A percentile compares a stretch with the other conserved stretches of the same genome.
Evolutionary conservation across 2,888 invertebrate genomes (phyloP).

Genomic region (Oxystoma pomonae): DNA sequence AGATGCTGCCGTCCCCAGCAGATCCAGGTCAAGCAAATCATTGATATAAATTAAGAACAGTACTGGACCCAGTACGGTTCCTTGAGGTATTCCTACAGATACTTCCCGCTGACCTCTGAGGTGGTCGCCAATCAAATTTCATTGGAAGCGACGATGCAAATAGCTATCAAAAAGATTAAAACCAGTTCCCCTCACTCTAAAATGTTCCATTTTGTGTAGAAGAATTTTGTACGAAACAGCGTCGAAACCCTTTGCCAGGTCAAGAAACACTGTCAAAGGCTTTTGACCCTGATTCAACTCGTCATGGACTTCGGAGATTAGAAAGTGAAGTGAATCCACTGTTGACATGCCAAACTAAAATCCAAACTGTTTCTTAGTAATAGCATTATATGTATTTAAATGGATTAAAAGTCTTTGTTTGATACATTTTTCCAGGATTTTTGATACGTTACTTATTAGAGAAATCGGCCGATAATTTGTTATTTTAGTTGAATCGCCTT

Average conservation of each 20-base stretch:
- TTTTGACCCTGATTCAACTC: not conserved
- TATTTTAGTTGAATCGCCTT: not conserved
- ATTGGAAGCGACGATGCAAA: not conserved
- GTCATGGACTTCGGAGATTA: not conserved
- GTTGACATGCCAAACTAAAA: not conserved
- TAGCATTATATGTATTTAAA: too few relatives aligned
- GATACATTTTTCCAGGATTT: constrained; percentile 2
- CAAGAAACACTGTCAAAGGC: not conserved
- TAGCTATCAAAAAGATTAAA: not conserved
- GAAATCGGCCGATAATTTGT: not conserved
- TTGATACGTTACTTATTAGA: not conserved
- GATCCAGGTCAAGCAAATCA: not conserved
- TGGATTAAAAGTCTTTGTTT: not conserved
- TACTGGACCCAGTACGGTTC: not conserved
- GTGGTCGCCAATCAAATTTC: too few relatives aligned
- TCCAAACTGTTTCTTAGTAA: not conserved
- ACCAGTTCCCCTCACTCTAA: not conserved
- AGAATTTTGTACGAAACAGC: not conserved
- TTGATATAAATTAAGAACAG: not conserved
- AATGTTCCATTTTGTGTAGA: not conserved
- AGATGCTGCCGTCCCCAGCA: not conserved
- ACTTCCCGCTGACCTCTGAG: too few relatives aligned
- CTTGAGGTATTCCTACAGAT: too few relatives aligned
- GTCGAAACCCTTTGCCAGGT: constrained; percentile 1
- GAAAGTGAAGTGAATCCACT: not conserved